Evolutionary conservation across 2,113 vertebrate genomes (phyloP), one percentile per base, ranked within the genome.

Genomic region (Rissa tridactyla): DNA sequence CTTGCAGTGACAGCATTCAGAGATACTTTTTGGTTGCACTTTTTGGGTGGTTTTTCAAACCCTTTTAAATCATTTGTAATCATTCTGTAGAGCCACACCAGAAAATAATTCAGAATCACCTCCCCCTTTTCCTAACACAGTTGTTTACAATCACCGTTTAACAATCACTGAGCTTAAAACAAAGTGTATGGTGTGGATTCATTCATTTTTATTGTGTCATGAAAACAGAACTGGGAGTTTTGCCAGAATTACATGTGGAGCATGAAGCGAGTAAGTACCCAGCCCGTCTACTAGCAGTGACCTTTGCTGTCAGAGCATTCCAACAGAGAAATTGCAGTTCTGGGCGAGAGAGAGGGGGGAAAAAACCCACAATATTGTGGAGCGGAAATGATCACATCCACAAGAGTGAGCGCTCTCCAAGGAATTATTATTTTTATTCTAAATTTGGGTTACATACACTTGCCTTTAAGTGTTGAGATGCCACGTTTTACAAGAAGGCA

Each of bases 291-390:
- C 52, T 14, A 46, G 34, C 61, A 19, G 21, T 6, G 15, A 40
- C 62, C 62, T 54, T 22, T 38, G 15, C 32, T 6, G 8, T 6
- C 16, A 60, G 51, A 11, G 32, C 26, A 36, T 22, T 22, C n/a
- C 34, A 36, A 46, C 49, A 13, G 21, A 51, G 27, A 38, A 60
- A n/a, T 1, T 38, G 30, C 54, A 42, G 7, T 20, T 55, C 30
- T 62, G 34, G 15, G 46, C 54, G 21, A 16, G 23, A 46, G 46
- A 38, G 9, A 26, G 25, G 2, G 9, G 9, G 42, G 11, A 38
- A 1, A 3, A 10, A 46, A 6, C 5, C 5, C 9, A 0, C 30
- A n/a, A 42, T 8, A 42, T 42, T n/a, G n/a, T 8, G 27, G 38
- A 75, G 11, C 9, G 19, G 7, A 82, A 79, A 27, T 5, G 51